Conservation (phyloP, 2,797 vertebrate species). For the Mus minutoides region DNA sequence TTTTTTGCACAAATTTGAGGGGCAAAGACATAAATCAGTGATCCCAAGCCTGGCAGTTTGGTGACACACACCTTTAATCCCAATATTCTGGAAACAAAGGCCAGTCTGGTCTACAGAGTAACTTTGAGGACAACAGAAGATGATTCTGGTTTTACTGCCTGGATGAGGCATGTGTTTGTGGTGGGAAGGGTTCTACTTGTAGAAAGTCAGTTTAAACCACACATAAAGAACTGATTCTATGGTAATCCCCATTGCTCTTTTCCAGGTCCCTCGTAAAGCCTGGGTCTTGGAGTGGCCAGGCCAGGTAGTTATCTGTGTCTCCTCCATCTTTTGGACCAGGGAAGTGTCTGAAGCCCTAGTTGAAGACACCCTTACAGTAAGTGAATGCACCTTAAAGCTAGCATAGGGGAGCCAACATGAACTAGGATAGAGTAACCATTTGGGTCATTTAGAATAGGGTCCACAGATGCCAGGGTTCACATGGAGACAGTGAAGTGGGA, state of each 20-base stretch:
- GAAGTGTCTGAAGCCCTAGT: conserved; percentile 93
- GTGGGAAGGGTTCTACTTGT: neutral
- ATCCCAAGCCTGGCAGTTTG: neutral
- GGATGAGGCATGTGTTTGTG: neutral
- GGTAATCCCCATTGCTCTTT: neutral
- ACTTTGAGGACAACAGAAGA: neutral
- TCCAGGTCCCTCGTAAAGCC: conserved; percentile 91
- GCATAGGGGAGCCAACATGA: neutral
- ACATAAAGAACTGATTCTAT: neutral
- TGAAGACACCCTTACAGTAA: conserved; percentile 89
- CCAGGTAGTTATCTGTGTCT: conserved; percentile 96
- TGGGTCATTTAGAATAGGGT: neutral
- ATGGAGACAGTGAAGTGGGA: neutral
- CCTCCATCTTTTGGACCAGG: conserved; percentile 95
- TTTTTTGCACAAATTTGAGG: neutral
- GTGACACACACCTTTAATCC: neutral
- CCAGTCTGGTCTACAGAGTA: neutral
- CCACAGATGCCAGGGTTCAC: neutral
- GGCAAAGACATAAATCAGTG: neutral
- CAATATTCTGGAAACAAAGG: neutral
- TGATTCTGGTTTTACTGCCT: neutral
- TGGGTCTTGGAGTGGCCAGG: conserved; percentile 98
- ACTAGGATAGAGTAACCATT: neutral
- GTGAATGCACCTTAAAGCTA: conserved; percentile 64
- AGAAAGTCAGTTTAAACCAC: neutral